These are phyloP conservation scores for Mastomys coucha DNA, from an alignment of 2,113 vertebrate genomes.

Conservation along the genomic window DNA sequence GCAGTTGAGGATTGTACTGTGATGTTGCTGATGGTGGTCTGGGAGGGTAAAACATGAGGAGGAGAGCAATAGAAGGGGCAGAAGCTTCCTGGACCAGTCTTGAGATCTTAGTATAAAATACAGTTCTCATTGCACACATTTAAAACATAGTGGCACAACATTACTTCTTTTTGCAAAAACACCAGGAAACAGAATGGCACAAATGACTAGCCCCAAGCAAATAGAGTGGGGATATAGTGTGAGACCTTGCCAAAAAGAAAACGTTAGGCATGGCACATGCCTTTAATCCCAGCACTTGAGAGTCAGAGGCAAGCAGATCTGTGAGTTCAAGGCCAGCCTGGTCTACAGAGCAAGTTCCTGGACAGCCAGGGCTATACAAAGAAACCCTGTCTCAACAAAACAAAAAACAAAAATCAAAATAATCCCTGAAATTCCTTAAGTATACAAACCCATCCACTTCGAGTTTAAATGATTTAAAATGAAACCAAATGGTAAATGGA, in stretches of 20 bases:
- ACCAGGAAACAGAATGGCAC: background rate
- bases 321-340: background rate
- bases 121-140: background rate
- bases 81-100: background rate
- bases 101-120: constrained; percentile 7
- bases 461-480: background rate
- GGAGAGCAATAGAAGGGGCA: background rate
- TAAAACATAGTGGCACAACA: constrained; percentile 25
- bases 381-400: background rate
- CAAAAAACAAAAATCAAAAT: background rate
- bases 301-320: background rate
- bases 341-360: background rate
- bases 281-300: background rate
- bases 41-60: background rate
- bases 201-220: background rate
- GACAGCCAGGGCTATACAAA: background rate
- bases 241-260: background rate
- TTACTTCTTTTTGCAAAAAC: background rate
- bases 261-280: background rate
- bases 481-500: background rate
- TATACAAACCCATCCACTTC: background rate
- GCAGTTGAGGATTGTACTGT: background rate
- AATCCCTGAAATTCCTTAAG: constrained; percentile 43
- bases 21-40: background rate
- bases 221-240: background rate